Evolutionary conservation across 2,797 vertebrate genomes (phyloP), one percentile per base, ranked within the genome.

Genomic region (Neostethus bicornis): DNA sequence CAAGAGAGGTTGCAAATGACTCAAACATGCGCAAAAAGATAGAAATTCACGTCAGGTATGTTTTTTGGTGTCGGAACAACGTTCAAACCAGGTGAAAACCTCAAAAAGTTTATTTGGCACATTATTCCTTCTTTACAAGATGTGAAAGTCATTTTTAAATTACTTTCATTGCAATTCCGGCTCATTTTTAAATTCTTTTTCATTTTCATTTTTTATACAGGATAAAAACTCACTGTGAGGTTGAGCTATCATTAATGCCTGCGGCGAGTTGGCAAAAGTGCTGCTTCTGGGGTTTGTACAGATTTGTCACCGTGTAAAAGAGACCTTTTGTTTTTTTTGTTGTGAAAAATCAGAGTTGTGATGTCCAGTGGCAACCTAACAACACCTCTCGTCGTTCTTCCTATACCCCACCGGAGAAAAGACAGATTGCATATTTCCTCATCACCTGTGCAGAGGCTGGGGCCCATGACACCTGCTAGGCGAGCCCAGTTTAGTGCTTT

Each of bases 361-460:
- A 88, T 86, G 80, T 73, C 79, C 78, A 7, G 44, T 76, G 83
- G 86, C 89, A 85, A 63, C 51, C 44, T 31, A 16, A 49, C 65
- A 37, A 10, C 31, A 23, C 21, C 44, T 12, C 35, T 39, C 37
- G 5, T 5, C 14, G 13, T 44, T 28, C 35, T 32, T 41, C 11
- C 28, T 17, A 14, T 24, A 44, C 64, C 39, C 35, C 60, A 71
- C 59, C 42, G 44, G 56, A 35, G 23, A 25, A 70, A 68, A 78
- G 83, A 89, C 80, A 82, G 80, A 91, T 89, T 83, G 80, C 79
- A 71, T 72, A 76, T 85, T 87, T 86, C 74, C 56, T 73, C 37
- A 63, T 84, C 79, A 74, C 76, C 75, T 83, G 83, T 76, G 65
- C 75, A 48, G 61, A 70, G 68, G 73, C 74, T 8, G 9, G 5